Evolutionary conservation across 1,140 invertebrate genomes (phyloP).

Genomic region (Pectinophora gossypiella): DNA sequence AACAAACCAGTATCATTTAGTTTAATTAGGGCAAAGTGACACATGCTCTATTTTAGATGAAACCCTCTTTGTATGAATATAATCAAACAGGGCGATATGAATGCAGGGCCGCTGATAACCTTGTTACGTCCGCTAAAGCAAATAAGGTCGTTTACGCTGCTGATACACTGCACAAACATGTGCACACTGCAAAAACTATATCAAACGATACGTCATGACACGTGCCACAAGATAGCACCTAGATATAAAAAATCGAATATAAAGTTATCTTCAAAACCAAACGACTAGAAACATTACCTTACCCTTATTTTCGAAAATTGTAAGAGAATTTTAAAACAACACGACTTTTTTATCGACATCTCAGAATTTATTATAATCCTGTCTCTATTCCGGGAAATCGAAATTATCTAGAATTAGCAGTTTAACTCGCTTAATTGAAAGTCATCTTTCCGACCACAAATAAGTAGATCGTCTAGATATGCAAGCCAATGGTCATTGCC

Average conservation of each 20-base stretch:
- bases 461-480: background rate
- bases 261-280: too few species aligned
- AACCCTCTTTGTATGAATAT: conserved; percentile 11
- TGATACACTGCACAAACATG: background rate
- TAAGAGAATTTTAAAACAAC: too few species aligned
- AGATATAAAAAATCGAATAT: too few species aligned
- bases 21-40: background rate
- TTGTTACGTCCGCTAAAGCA: conserved; percentile 25
- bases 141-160: conserved; percentile 29
- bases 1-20: too few species aligned
- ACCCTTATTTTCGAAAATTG: too few species aligned
- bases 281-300: too few species aligned
- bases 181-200: too few species aligned
- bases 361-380: too few species aligned
- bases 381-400: background rate
- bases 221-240: too few species aligned
- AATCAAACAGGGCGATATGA: conserved; percentile 26
- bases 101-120: conserved; percentile 34
- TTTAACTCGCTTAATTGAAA: too few species aligned
- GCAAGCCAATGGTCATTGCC: conserved; percentile 11
- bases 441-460: background rate
- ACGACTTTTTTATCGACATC: too few species aligned
- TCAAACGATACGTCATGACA: too few species aligned
- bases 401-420: background rate
- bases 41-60: conserved; percentile 3